Conservation (phyloP, 2,888 invertebrate genomes). For the Ochropacha duplaris region DNA sequence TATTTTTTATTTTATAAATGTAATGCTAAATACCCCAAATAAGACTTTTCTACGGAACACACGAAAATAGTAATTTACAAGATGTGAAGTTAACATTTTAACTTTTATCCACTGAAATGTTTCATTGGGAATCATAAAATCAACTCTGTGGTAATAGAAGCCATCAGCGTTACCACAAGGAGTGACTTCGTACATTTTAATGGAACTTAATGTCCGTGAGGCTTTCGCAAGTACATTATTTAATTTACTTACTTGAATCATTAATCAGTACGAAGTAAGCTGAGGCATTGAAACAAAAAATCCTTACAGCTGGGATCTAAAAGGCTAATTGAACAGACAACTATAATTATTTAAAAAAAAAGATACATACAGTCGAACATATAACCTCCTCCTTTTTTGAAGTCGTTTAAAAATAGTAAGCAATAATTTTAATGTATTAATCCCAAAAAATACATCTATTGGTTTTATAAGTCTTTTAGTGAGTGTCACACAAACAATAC, state of each 20-base stretch:
- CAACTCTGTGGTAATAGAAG: constrained; percentile 26
- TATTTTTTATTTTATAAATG: too few relatives aligned
- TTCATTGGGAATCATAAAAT: constrained; percentile 6
- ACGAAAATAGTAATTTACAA: not conserved
- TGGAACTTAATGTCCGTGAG: constrained; percentile 18
- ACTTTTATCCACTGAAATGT: not conserved
- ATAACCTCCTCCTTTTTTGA: too few relatives aligned
- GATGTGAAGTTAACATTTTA: not conserved
- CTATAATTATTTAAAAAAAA: too few relatives aligned
- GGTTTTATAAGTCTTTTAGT: constrained; percentile 31
- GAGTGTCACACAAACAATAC: constrained; percentile 20
- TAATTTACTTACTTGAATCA: constrained; percentile 18
- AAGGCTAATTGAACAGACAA: constrained; percentile 24
- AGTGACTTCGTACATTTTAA: constrained; percentile 36
- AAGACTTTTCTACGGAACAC: not conserved
- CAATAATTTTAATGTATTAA: constrained; percentile 19
- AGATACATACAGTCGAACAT: too few relatives aligned
- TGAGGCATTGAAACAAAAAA: constrained; percentile 24
- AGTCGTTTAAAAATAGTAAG: constrained; percentile 18
- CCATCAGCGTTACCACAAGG: constrained; percentile 15
- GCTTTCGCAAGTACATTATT: constrained; percentile 11
- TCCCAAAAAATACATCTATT: constrained; percentile 3
- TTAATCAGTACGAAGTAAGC: constrained; percentile 41
- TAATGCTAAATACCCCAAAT: not conserved
- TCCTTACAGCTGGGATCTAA: constrained; percentile 33